Base-by-base conservation (phyloP, 1,140 invertebrate species). In the Ostrea edulis region DNA sequence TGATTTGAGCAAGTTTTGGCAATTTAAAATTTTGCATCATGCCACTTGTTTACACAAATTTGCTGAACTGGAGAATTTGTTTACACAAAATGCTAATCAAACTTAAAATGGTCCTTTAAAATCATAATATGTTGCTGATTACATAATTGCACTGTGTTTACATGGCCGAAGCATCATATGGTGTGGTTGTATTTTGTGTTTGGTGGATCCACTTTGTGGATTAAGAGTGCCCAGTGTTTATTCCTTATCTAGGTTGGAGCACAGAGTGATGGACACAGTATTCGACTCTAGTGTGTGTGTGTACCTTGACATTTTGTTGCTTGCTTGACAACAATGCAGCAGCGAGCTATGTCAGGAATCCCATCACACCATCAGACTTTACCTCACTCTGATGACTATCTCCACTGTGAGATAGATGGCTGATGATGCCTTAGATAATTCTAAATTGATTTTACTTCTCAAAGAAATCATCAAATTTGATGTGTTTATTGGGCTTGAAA, bases 321-420 rank as follows among this genome's bases (percentile, higher is more conserved):
- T 77, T 77, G 29, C 68, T 77, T 77, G 68, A 77, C 68, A 77
- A 77, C 68, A 77, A 25, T 11, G 14, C 68, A 29, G 29, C 68
- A 77, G 12, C 17, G 14, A 17, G 68, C 25, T 77, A 77, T 77
- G 68, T 35, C 22, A 14, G 68, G 68, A 77, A 77, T 77, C 68
- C 29, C 68, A 25, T 14, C 12, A n/a, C 29, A 29, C 9, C 14
- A 77, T 77, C 68, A 77, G 25, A 25, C 25, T n/a, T n/a, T 62
- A n/a, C 68, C 25, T 9, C 4, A 25, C 1, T 29, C 68, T 77
- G 68, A 77, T 77, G 22, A 25, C 11, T 77, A 62, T 20, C 58
- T 22, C 20, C 0, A 71, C 29, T 17, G 2, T 12, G 68, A 9
- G 68, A 77, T 77, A 9, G 68, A 77, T 77, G 68, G 29, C 68